These are phyloP conservation scores for Pomacea maculata DNA, from an alignment of 1,140 invertebrate genomes.

Conservation along the genomic window DNA sequence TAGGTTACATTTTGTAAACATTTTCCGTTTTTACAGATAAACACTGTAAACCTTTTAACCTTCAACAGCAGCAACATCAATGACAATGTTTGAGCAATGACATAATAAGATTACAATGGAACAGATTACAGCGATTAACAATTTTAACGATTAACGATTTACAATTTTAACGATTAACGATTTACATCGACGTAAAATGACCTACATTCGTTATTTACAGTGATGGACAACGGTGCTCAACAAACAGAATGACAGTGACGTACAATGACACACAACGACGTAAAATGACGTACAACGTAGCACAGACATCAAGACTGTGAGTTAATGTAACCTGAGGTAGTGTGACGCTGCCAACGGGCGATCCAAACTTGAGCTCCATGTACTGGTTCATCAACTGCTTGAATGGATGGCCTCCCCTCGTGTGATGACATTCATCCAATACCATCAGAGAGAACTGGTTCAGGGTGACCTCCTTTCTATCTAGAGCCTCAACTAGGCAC, in stretches of 20 bases:
- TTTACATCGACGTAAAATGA: neutral
- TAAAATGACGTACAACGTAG: neutral
- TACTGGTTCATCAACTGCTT: conserved; percentile 58
- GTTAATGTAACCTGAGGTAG: conserved; percentile 23
- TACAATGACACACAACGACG: neutral
- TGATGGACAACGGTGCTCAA: neutral
- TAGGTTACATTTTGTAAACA: neutral
- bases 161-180: neutral
- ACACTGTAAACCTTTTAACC: too few species aligned
- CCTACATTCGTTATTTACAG: neutral
- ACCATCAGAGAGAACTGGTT: conserved; percentile 52
- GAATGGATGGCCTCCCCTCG: conserved; percentile 58
- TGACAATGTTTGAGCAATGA: too few species aligned
- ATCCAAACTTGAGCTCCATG: conserved; percentile 44
- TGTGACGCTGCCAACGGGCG: neutral
- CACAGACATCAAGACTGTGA: neutral
- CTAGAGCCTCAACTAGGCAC: conserved; percentile 58
- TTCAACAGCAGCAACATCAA: too few species aligned
- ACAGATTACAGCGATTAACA: neutral
- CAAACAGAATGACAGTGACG: neutral
- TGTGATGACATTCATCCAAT: conserved; percentile 66
- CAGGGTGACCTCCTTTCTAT: conserved; percentile 35
- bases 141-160: neutral
- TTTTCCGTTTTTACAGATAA: too few species aligned
- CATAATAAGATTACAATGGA: neutral